phyloP scores from a whole-genome alignment of 1,140 invertebrate species.

The Metopolophium dirhodum region DNA sequence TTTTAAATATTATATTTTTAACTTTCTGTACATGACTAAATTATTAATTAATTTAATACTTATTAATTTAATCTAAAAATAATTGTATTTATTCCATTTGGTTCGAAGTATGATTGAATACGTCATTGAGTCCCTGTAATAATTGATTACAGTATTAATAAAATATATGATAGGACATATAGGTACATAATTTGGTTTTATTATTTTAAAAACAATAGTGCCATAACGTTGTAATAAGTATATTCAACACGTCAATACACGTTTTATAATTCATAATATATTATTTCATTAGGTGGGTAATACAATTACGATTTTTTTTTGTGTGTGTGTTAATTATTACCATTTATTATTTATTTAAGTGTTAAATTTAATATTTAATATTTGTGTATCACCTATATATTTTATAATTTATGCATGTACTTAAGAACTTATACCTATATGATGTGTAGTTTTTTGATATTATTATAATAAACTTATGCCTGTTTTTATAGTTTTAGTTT shows the following conservation, averaged over 20 bases:
- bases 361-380: background rate
- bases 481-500: background rate
- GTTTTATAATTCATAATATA: background rate
- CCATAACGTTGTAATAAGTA: background rate
- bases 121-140: background rate
- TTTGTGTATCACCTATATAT: background rate
- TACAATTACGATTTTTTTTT: no score
- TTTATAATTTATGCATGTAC: no score
- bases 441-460: no score
- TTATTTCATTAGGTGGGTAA: background rate
- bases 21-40: background rate
- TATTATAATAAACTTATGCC: no score
- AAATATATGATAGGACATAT: background rate
- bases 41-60: background rate
- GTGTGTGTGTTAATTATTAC: no score
- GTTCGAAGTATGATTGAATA: background rate
- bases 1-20: conserved; percentile 5
- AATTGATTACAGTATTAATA: background rate
- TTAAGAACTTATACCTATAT: no score
- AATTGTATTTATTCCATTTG: background rate
- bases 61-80: background rate
- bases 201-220: background rate
- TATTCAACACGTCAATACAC: background rate
- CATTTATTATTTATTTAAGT: background rate
- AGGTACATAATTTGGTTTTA: background rate